Evolutionary conservation across 2,888 invertebrate genomes (phyloP).

Genomic region (Leptinotarsa rubiginosa): DNA sequence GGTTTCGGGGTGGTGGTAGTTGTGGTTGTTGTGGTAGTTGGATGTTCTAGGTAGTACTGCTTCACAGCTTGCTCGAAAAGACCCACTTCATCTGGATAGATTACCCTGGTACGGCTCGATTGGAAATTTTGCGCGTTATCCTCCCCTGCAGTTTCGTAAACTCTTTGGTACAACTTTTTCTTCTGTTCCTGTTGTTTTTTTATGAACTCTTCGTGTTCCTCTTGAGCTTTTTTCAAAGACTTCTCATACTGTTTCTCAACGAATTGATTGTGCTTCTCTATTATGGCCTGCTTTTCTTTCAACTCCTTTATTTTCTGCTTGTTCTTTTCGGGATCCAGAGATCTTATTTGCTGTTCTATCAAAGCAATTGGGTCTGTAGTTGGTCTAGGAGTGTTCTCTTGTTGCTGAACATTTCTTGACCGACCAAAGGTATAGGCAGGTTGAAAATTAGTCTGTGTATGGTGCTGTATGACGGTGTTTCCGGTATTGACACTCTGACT

Average conservation of each 20-base stretch:
- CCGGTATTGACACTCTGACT: slow-evolving; percentile 33
- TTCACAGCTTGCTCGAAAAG: slow-evolving; percentile 76
- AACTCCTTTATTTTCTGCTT: slow-evolving; percentile 76
- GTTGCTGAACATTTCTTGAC: slow-evolving; percentile 20
- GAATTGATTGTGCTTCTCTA: slow-evolving; percentile 81
- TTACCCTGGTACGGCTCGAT: slow-evolving; percentile 65
- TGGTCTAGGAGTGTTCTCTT: slow-evolving; percentile 53
- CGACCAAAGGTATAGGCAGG: slow-evolving; percentile 45
- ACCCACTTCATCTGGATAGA: slow-evolving; percentile 74
- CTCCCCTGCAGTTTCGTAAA: slow-evolving; percentile 61
- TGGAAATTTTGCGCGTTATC: slow-evolving; percentile 56
- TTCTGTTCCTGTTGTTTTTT: slow-evolving; percentile 77
- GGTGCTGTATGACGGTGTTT: slow-evolving; percentile 57
- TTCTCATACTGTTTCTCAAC: slow-evolving; percentile 84
- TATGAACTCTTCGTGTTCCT: slow-evolving; percentile 78
- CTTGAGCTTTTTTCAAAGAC: slow-evolving; percentile 80
- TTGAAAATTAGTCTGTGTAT: slow-evolving; percentile 63
- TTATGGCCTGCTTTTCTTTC: slow-evolving; percentile 78
- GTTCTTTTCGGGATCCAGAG: slow-evolving; percentile 70
- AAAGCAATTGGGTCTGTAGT: slow-evolving; percentile 56
- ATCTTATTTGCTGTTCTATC: slow-evolving; percentile 56
- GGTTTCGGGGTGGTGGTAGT: slow-evolving; percentile 70
- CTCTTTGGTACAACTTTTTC: slow-evolving; percentile 66
- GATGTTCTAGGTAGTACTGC: slow-evolving; percentile 76
- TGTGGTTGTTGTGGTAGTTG: slow-evolving; percentile 77